phyloP scores from a whole-genome alignment of 2,797 vertebrate genomes.

The Anguilla pacifica region DNA sequence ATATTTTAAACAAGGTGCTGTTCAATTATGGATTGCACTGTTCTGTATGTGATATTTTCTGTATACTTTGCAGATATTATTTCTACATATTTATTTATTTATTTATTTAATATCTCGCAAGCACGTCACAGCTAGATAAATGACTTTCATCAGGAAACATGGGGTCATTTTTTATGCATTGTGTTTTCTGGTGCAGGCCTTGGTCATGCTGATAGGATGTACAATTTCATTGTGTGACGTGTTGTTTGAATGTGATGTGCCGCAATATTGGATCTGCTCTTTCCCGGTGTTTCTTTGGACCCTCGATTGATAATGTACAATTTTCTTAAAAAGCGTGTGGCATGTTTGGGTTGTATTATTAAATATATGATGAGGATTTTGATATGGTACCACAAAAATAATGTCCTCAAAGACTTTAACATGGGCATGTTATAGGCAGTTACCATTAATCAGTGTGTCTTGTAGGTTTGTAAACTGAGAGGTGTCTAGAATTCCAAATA shows the following conservation, averaged over 20 bases:
- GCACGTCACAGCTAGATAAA: conserved; percentile 69
- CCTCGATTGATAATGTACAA: conserved; percentile 74
- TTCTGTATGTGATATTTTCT: conserved; percentile 70
- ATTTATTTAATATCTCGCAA: conserved; percentile 62
- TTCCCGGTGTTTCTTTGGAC: conserved; percentile 65
- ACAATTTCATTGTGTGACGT: conserved; percentile 72
- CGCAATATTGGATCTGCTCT: conserved; percentile 72
- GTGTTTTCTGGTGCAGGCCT: conserved; percentile 73
- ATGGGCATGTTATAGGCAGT: conserved; percentile 82
- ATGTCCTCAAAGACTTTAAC: conserved; percentile 75
- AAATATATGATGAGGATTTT: conserved; percentile 76
- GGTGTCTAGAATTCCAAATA: conserved; percentile 73
- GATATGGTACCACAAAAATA: conserved; percentile 76
- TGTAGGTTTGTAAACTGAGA: conserved; percentile 74
- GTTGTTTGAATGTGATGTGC: conserved; percentile 76
- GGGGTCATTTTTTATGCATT: conserved; percentile 77
- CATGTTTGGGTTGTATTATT: conserved; percentile 80
- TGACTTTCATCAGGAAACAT: conserved; percentile 76
- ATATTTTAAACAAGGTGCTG: conserved; percentile 50
- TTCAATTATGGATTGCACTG: conserved; percentile 50
- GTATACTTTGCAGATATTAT: conserved; percentile 58
- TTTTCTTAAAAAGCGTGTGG: conserved; percentile 77
- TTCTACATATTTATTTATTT: conserved; percentile 32
- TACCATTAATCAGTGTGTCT: conserved; percentile 74
- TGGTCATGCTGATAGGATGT: conserved; percentile 59